Evolutionary conservation across 2,113 vertebrate species (phyloP).

Genomic region (Nyctereutes procyonoides): DNA sequence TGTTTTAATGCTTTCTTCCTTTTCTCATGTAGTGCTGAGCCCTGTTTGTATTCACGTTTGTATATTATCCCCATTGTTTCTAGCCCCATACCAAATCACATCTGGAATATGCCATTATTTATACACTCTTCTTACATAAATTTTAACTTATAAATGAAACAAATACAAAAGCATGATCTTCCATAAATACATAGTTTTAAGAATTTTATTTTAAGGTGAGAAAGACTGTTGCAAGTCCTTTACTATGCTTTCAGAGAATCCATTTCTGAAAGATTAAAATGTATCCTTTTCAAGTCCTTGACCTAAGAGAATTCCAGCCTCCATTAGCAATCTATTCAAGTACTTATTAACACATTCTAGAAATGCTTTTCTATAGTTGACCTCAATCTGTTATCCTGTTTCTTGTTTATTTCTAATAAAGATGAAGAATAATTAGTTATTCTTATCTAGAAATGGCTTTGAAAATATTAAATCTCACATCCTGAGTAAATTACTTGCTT

Average conservation of each 20-base stretch:
- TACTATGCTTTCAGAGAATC: neutral
- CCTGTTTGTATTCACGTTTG: neutral
- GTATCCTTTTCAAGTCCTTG: conserved; percentile 19
- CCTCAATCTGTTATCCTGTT: neutral
- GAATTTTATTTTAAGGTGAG: conserved; percentile 27
- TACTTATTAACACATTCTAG: neutral
- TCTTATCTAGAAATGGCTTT: conserved; percentile 6
- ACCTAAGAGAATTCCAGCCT: neutral
- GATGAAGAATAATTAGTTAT: conserved; percentile 30
- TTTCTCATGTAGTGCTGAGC: neutral
- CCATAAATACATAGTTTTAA: neutral
- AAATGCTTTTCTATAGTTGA: conserved; percentile 42
- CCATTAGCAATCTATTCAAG: neutral
- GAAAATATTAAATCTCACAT: neutral
- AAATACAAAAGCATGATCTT: neutral
- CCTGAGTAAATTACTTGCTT: conserved; percentile 25
- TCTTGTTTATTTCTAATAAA: conserved; percentile 1
- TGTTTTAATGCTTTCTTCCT: neutral
- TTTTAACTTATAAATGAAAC: conserved; percentile 47
- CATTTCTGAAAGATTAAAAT: conserved; percentile 31
- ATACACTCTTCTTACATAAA: neutral
- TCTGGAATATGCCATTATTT: conserved; percentile 18
- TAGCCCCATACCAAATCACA: neutral
- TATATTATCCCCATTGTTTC: neutral
- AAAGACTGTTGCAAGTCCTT: neutral